Percentiles rank a stretch among this genome's conserved stretches.
These are phyloP conservation scores for Enteromius thamalakanensis DNA, from an alignment of 2,797 vertebrate genomes.

Conservation along the genomic window DNA sequence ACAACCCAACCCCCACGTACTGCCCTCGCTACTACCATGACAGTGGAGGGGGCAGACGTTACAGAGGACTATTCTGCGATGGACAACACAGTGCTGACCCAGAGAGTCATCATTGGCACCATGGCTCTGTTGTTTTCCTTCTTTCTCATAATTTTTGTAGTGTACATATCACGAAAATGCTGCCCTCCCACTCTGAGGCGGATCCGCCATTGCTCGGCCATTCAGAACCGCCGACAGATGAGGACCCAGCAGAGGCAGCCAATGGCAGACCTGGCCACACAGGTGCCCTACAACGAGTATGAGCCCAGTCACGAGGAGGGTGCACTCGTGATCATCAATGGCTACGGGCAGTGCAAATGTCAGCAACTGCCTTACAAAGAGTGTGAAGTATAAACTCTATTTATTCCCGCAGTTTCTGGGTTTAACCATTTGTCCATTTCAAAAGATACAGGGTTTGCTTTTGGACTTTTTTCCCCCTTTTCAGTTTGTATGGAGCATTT, in stretches of 20 bases:
- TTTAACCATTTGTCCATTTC: conserved; percentile 81
- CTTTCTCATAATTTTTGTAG: conserved; percentile 99
- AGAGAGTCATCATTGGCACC: conserved; percentile 97
- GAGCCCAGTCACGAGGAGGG: conserved; percentile 96
- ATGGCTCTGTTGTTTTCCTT: conserved; percentile 99
- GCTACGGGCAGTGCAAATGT: conserved; percentile 99
- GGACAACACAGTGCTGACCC: conserved; percentile 96
- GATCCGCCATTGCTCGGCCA: conserved; percentile 97
- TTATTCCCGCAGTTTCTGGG: conserved; percentile 80
- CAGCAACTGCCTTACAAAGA: conserved; percentile 99
- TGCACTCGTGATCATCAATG: conserved; percentile 98
- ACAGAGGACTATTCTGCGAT: conserved; percentile 88
- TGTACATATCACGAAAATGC: conserved; percentile 98
- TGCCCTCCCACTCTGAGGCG: conserved; percentile 95
- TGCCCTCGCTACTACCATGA: conserved; percentile 72
- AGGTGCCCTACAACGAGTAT: conserved; percentile 98
- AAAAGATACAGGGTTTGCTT: conserved; percentile 84
- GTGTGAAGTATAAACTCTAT: conserved; percentile 97
- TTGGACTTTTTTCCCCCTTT: conserved; percentile 65
- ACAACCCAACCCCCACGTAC: conserved; percentile 73
- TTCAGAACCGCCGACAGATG: conserved; percentile 97
- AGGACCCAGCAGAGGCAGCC: conserved; percentile 97
- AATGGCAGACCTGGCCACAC: conserved; percentile 96
- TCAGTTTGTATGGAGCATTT: conserved; percentile 73
- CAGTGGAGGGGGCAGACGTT: conserved; percentile 78